phyloP scores from a whole-genome alignment of 2,113 vertebrate species.

The Megaceryle torquata region DNA sequence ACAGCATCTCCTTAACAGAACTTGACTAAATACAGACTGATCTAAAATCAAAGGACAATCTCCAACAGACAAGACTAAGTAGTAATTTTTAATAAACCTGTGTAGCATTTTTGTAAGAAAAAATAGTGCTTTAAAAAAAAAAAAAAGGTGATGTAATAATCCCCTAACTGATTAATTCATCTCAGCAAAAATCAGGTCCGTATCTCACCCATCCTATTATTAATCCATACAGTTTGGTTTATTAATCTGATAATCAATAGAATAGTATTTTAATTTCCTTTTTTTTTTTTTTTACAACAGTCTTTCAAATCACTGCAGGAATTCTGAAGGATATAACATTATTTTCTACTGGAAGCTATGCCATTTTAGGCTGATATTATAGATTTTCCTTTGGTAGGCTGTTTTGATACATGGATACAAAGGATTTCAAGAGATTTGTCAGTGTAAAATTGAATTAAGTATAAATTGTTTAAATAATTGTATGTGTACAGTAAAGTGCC shows the following conservation, averaged over 20 bases:
- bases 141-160: not conserved
- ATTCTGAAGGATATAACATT: not conserved
- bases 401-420: not conserved
- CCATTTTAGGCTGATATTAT: not conserved
- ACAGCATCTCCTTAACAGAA: not conserved
- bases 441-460: not conserved
- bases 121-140: not conserved
- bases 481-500: not conserved
- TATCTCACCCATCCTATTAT: not conserved
- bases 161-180: not conserved
- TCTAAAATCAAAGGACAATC: not conserved
- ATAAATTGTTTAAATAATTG: slow-evolving; percentile 17
- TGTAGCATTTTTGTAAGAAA: not conserved
- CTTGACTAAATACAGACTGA: not conserved
- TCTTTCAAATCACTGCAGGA: not conserved
- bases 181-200: not conserved
- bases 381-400: not conserved
- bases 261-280: not conserved
- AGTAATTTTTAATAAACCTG: not conserved
- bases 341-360: not conserved
- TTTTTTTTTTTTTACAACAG: not conserved
- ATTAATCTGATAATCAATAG: not conserved
- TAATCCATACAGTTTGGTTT: rapidly evolving
- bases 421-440: slow-evolving; percentile 19
- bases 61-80: not conserved